phyloP scores from a whole-genome alignment of 2,797 vertebrate species.

The Phataginus tricuspis region DNA sequence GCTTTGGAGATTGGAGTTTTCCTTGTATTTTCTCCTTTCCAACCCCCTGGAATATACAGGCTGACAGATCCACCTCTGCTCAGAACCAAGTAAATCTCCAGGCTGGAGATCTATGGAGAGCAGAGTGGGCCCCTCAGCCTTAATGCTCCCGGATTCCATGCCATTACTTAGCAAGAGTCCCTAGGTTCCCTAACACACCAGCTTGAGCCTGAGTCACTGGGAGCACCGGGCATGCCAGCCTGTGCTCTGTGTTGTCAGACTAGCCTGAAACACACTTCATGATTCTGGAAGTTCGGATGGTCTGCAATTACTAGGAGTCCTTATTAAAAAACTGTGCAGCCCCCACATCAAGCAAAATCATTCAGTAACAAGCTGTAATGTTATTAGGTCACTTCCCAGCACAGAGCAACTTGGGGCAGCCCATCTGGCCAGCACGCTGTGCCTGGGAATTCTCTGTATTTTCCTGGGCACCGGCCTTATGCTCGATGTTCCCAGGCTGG shows the following conservation, averaged over 20 bases:
- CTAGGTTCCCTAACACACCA: not conserved
- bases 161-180: conserved; percentile 2
- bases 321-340: conserved; percentile 32
- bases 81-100: conserved; percentile 1
- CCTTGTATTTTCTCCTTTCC: not conserved
- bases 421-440: not conserved
- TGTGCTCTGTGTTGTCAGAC: not conserved
- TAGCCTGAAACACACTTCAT: not conserved
- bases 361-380: not conserved
- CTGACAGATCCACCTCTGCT: not conserved
- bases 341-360: conserved; percentile 29
- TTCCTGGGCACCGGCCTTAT: not conserved
- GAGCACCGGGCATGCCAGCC: not conserved
- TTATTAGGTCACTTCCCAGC: conserved; percentile 13
- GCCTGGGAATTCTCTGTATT: not conserved
- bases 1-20: not conserved
- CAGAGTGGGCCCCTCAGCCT: not conserved
- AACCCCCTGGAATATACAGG: not conserved
- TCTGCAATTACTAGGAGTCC: conserved; percentile 7
- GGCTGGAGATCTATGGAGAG: not conserved
- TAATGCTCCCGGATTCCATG: not conserved
- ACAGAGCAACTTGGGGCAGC: not conserved
- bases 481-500: not conserved
- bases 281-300: not conserved
- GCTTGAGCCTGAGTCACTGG: not conserved